Percentiles rank a stretch among this genome's conserved stretches.
phyloP scores from a whole-genome alignment of 2,888 invertebrate genomes.

The Hydriomena furcata region DNA sequence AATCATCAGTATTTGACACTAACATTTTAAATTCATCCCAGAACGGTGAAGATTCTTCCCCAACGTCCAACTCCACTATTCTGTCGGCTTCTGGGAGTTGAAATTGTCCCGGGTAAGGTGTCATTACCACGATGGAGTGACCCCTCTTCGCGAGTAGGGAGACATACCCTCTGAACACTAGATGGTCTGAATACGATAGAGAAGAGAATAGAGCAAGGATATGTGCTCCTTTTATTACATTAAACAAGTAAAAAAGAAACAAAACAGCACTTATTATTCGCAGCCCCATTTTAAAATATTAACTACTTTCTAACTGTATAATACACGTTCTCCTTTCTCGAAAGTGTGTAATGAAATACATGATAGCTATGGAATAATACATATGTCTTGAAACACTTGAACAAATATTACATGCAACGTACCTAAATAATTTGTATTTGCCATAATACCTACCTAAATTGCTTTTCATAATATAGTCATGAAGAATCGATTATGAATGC shows the following conservation, averaged over 20 bases:
- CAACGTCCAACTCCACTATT: conserved; percentile 69
- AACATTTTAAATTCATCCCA: conserved; percentile 68
- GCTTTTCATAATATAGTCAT: not conserved
- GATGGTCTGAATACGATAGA: conserved; percentile 69
- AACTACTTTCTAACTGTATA: conserved; percentile 21
- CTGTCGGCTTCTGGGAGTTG: conserved; percentile 59
- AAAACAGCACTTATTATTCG: conserved; percentile 43
- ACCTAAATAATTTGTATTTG: conserved; percentile 8
- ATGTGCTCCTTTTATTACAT: conserved; percentile 51
- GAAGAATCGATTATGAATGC: conserved; percentile 4
- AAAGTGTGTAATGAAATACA: conserved; percentile 10
- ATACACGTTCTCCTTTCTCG: conserved; percentile 12
- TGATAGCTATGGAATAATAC: not conserved
- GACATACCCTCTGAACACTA: conserved; percentile 67
- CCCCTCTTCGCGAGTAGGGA: conserved; percentile 61
- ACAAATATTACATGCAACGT: conserved; percentile 12
- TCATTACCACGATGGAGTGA: conserved; percentile 70
- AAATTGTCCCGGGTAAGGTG: conserved; percentile 72
- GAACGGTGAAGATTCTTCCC: conserved; percentile 58
- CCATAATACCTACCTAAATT: not conserved
- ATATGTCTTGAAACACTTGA: conserved; percentile 16
- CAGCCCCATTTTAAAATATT: conserved; percentile 42
- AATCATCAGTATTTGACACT: conserved; percentile 65
- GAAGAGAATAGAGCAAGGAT: conserved; percentile 72
- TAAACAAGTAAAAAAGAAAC: conserved; percentile 39